Evolutionary conservation across 2,113 vertebrate species (phyloP), one percentile per base, ranked within the genome.

Genomic region (Pseudorectes ferrugineus): DNA sequence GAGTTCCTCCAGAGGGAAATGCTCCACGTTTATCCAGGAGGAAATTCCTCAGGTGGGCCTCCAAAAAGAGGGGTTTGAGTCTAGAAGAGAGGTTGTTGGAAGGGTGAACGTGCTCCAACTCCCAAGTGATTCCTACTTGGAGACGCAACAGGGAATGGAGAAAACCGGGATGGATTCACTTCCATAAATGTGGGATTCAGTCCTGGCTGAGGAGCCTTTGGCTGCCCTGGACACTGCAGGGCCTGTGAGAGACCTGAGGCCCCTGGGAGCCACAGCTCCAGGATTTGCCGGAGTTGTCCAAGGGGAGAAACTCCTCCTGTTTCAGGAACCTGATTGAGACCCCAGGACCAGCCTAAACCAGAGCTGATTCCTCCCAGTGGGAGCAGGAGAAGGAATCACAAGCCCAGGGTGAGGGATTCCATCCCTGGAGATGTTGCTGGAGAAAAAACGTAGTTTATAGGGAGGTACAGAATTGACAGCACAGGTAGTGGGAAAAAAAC

Each of bases 381-480:
- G 57, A 88, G 57, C 33, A 81, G 65, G 28, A 78, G 77, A 8
- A 61, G 43, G 70, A 33, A 54, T 4, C 12, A 24, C 18, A 36
- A 25, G 8, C 28, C 8, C 2, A 21, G 48, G 22, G 29, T 8
- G 35, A 22, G 31, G 17, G 19, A 28, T 17, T 9, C 19, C 45
- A 57, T 43, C 74, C 46, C 17, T 29, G 28, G 21, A 54, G 35
- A 10, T 4, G 9, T 1, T 46, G 49, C 71, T 61, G 66, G 19
- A 59, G 43, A 31, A 48, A 79, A 48, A 29, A 11, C 0, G 0
- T 15, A 1, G 3, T 33, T 45, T 14, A 25, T 4, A 45, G 51
- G 21, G 9, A 67, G 25, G 4, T 31, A 15, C 31, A 49, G 21
- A 43, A 36, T 2, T 58, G 16, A 40, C 31, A 70, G 45, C 23